Percentiles rank a stretch among this genome's conserved stretches.
These are phyloP conservation scores for Aphelocoma coerulescens DNA, from an alignment of 2,113 vertebrate genomes.

Conservation along the genomic window DNA sequence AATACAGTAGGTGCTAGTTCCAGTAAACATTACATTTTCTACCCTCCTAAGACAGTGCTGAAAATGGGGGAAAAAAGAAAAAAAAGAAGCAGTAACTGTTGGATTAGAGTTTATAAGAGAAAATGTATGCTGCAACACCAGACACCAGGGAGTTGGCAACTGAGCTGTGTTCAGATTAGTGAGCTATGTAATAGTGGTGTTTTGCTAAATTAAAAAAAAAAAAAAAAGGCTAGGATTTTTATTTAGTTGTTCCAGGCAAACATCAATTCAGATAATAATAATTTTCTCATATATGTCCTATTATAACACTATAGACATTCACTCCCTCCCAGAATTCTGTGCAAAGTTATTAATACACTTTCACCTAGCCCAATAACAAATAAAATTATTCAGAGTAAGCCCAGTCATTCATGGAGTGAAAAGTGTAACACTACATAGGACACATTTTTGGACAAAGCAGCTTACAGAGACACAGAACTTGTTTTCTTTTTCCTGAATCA, in stretches of 20 bases:
- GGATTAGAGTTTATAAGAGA: neutral
- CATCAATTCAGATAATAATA: neutral
- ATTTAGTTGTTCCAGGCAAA: neutral
- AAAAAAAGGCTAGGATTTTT: neutral
- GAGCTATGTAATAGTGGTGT: neutral
- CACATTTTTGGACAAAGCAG: neutral
- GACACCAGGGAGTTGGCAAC: neutral
- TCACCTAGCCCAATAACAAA: neutral
- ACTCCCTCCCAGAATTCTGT: neutral
- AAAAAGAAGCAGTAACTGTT: neutral
- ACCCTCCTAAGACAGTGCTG: neutral
- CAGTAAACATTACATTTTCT: neutral
- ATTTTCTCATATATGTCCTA: neutral
- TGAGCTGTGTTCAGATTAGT: neutral
- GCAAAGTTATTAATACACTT: neutral
- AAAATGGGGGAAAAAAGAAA: rapidly evolving
- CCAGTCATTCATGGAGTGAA: neutral
- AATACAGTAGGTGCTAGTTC: neutral
- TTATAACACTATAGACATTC: neutral
- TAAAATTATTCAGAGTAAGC: neutral
- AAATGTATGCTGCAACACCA: neutral
- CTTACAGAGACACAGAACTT: neutral
- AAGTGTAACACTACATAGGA: rapidly evolving
- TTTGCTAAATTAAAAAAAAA: neutral
- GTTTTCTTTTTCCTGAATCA: neutral